phyloP scores from a whole-genome alignment of 2,113 vertebrate species.

The Pampusana beccarii region DNA sequence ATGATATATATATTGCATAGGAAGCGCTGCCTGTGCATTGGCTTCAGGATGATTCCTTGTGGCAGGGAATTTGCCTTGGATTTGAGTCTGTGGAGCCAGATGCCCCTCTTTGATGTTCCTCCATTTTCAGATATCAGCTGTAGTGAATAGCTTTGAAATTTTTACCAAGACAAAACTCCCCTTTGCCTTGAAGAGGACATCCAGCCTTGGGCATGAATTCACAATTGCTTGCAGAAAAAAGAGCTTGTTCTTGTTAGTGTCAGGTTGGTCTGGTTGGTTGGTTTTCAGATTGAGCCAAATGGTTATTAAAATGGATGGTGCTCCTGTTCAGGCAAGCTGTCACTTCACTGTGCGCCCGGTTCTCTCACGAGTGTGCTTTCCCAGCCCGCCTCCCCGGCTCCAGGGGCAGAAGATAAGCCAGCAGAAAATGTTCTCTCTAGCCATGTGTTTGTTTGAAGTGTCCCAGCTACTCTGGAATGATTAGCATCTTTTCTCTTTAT shows the following conservation, averaged over 20 bases:
- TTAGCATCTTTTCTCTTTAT: constrained; percentile 26
- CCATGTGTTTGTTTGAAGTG: constrained; percentile 35
- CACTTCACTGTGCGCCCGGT: neutral
- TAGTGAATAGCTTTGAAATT: constrained; percentile 36
- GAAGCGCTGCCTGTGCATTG: neutral
- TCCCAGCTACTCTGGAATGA: constrained; percentile 31
- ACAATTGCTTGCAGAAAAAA: constrained; percentile 30
- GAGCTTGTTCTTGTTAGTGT: constrained; percentile 58
- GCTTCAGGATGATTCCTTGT: neutral
- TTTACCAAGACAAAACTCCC: constrained; percentile 41
- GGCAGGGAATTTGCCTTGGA: constrained; percentile 27
- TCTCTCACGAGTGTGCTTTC: neutral
- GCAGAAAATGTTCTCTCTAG: constrained; percentile 34
- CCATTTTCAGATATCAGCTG: neutral
- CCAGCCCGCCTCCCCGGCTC: neutral
- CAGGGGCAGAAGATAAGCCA: constrained; percentile 39
- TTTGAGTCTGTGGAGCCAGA: neutral
- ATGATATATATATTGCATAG: neutral
- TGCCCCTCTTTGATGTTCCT: constrained; percentile 36
- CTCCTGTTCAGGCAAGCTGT: constrained; percentile 65
- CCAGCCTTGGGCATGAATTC: constrained; percentile 56
- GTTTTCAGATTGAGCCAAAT: constrained; percentile 68
- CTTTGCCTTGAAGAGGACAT: constrained; percentile 56
- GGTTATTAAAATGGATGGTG: constrained; percentile 67
- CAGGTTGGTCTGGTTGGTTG: constrained; percentile 63